Evolutionary conservation across 1,140 invertebrate species (phyloP).

Genomic region (Cydia strobilella): DNA sequence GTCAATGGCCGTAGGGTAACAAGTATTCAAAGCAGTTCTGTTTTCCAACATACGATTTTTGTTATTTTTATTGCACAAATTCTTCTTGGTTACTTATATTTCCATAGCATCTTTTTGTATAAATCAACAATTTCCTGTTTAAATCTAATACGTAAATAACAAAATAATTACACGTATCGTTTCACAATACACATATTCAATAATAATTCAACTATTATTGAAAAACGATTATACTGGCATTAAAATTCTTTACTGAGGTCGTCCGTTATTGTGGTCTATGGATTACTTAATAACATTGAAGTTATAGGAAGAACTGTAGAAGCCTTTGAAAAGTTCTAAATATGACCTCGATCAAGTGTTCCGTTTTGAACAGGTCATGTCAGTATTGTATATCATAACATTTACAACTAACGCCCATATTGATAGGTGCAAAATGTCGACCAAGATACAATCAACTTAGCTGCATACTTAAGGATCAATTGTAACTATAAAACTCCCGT

Average conservation of each 20-base stretch:
- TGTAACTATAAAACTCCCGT: too few species aligned
- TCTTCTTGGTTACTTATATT: neutral
- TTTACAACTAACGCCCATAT: slow-evolving; percentile 29
- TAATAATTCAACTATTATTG: slow-evolving; percentile 15
- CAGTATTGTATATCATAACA: slow-evolving; percentile 27
- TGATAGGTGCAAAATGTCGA: slow-evolving; percentile 26
- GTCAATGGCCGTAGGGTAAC: slow-evolving; percentile 7
- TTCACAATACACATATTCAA: slow-evolving; percentile 3
- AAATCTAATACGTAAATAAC: neutral
- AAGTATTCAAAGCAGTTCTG: slow-evolving; percentile 3
- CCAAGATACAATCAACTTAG: slow-evolving; percentile 18
- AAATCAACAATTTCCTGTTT: neutral
- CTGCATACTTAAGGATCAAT: neutral
- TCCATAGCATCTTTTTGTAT: neutral
- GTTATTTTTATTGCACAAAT: neutral
- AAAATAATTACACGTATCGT: slow-evolving; percentile 26
- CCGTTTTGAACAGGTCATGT: slow-evolving; percentile 27
- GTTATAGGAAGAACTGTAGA: slow-evolving; percentile 14
- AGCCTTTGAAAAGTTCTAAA: slow-evolving; percentile 28
- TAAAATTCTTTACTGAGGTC: slow-evolving; percentile 27
- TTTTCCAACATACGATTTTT: neutral
- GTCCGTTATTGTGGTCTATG: neutral
- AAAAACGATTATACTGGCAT: slow-evolving; percentile 24
- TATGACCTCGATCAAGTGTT: slow-evolving; percentile 14
- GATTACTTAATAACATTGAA: slow-evolving; percentile 30